phyloP scores from a whole-genome alignment of 2,797 vertebrate species.

The Tangara arthus region DNA sequence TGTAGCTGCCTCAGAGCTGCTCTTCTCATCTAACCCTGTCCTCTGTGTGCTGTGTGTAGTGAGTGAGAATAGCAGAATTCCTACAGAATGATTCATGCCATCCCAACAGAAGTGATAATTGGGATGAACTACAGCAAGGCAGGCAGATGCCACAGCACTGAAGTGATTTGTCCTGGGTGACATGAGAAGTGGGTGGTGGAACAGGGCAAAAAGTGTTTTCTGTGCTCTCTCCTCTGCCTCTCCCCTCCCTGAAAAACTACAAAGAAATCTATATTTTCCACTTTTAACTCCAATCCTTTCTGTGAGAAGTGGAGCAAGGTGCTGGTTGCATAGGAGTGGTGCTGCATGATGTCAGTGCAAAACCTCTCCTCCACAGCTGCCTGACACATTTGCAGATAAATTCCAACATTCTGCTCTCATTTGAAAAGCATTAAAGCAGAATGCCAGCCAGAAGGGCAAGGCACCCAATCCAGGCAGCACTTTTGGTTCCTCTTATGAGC shows the following conservation, averaged over 20 bases:
- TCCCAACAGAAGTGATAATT: neutral
- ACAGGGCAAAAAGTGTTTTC: neutral
- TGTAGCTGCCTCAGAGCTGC: neutral
- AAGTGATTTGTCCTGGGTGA: neutral
- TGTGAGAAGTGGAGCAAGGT: neutral
- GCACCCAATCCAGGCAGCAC: neutral
- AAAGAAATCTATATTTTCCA: neutral
- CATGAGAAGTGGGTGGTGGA: neutral
- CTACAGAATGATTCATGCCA: neutral
- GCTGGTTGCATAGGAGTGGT: neutral
- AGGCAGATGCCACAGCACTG: neutral
- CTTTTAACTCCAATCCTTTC: neutral
- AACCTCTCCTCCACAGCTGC: conserved; percentile 28
- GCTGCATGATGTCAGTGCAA: neutral
- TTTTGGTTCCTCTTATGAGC: neutral
- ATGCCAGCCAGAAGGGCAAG: neutral
- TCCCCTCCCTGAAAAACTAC: neutral
- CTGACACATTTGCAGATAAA: neutral
- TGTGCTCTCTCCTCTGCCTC: neutral
- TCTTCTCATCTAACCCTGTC: neutral
- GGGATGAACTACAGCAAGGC: neutral
- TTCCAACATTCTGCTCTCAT: conserved; percentile 30
- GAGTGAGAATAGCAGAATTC: neutral
- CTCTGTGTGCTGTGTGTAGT: neutral
- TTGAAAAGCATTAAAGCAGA: neutral